Base-by-base conservation (phyloP, 1,140 invertebrate species). In the Apis mellifera region DNA sequence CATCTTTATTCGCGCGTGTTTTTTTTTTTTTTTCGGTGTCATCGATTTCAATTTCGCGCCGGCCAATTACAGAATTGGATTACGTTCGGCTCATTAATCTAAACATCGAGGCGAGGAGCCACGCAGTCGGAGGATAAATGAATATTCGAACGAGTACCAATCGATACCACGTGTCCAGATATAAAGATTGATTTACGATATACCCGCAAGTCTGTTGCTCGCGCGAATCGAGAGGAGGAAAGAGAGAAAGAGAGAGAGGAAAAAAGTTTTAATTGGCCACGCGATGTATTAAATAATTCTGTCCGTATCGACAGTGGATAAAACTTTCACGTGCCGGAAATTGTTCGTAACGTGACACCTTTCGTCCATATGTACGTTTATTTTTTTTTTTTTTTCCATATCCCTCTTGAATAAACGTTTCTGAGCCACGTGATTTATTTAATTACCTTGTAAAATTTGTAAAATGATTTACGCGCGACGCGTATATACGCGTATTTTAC, bases 221-320 rank as follows among this genome's bases (percentile, higher is more conserved):
- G 48, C 32, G 32, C 2, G 32, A 15, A 50, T 52, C 26, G 65
- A 50, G 32, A 19, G 32, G 0, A 42, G 32, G 32, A 42, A 7
- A 7, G 32, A 42, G 2, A 5, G 32, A 42, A 2, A 42, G 32
- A 42, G 32, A 0, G 5, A 42, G 32, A 42, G 32, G 3, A 54
- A 65, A 26, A 90, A 90, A 89, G 76, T 89, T 87, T 90, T 86
- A 90, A 90, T 90, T 89, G 85, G 73, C 72, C n/a, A 48, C 65
- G 64, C 66, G 69, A 59, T 78, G 68, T 82, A 78, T 85, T 82
- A 82, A 82, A 77, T 71, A 77, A 77, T 78, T 71, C 50, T 13
- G 26, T 26, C 19, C 26, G 78, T 57, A 59, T 66, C 23, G 59
- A 19, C 57, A 9, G 23, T 23, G 13, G 54, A 55, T 4, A 55